Evolutionary conservation across 2,888 invertebrate species (phyloP).

Genomic region (Sesia bembeciformis): DNA sequence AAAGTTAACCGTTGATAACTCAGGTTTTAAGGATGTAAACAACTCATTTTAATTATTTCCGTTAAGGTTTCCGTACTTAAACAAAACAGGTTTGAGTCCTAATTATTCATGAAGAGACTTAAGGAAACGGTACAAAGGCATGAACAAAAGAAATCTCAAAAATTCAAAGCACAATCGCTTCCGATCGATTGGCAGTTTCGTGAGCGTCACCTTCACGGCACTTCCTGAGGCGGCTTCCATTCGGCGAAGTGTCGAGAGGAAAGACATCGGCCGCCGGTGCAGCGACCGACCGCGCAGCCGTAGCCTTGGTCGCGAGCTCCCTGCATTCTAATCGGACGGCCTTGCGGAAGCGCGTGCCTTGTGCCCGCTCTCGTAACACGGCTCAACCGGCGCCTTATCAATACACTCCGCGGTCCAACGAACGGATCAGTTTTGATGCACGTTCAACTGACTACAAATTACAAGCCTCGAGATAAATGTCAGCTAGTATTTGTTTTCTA

Average conservation of each 20-base stretch:
- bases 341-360: constrained; percentile 70
- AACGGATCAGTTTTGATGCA: too few species aligned
- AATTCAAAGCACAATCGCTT: constrained; percentile 65
- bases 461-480: neutral
- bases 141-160: constrained; percentile 48
- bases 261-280: constrained; percentile 53
- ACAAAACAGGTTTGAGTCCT: constrained; percentile 3
- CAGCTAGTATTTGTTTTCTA: neutral
- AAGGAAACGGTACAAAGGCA: constrained; percentile 37
- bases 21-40: too few species aligned
- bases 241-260: constrained; percentile 52
- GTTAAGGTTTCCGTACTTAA: too few species aligned
- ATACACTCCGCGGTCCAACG: constrained; percentile 14
- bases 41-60: too few species aligned
- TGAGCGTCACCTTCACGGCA: constrained; percentile 58
- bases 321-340: constrained; percentile 70
- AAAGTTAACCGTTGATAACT: too few species aligned
- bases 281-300: constrained; percentile 60
- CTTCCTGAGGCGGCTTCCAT: constrained; percentile 60
- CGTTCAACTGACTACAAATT: too few species aligned
- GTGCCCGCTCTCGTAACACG: constrained; percentile 55
- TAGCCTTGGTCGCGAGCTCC: constrained; percentile 70
- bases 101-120: constrained; percentile 34
- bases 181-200: constrained; percentile 50
- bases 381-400: constrained; percentile 39